Percentiles rank a stretch among this genome's conserved stretches.
These are phyloP conservation scores for Acanthornis magna DNA, from an alignment of 2,797 vertebrate species.

Conservation along the genomic window DNA sequence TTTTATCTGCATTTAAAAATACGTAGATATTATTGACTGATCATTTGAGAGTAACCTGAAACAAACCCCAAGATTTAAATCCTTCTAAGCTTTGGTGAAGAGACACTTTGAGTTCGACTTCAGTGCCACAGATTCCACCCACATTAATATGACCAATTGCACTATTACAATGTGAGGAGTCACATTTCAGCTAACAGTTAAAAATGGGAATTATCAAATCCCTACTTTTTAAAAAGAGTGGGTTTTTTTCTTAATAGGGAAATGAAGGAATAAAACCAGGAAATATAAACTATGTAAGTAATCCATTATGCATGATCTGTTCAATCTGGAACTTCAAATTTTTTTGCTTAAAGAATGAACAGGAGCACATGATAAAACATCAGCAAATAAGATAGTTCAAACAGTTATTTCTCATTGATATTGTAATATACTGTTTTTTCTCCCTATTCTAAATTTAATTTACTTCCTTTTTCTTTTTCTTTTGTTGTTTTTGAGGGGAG, in stretches of 20 bases:
- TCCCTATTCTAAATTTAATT: not conserved
- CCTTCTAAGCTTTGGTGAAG: not conserved
- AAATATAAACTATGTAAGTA: not conserved
- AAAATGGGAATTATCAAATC: not conserved
- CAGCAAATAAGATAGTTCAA: not conserved
- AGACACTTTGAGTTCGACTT: not conserved
- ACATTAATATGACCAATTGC: not conserved
- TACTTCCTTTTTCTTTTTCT: not conserved
- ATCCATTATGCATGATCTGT: not conserved
- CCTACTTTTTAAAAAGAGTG: rapidly evolving
- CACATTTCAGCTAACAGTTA: not conserved
- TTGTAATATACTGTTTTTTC: not conserved
- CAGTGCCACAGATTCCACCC: not conserved
- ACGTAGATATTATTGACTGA: not conserved
- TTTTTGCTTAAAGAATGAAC: not conserved
- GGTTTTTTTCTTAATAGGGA: not conserved
- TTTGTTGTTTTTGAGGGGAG: not conserved
- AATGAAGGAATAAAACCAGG: not conserved
- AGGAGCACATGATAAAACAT: not conserved
- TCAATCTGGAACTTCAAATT: not conserved
- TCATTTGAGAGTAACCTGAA: not conserved
- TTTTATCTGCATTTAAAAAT: not conserved
- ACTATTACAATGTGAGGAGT: not conserved
- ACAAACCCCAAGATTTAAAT: not conserved
- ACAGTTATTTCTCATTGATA: not conserved